Conservation (phyloP, 1,140 invertebrate species). For the Homalodisca vitripennis region DNA sequence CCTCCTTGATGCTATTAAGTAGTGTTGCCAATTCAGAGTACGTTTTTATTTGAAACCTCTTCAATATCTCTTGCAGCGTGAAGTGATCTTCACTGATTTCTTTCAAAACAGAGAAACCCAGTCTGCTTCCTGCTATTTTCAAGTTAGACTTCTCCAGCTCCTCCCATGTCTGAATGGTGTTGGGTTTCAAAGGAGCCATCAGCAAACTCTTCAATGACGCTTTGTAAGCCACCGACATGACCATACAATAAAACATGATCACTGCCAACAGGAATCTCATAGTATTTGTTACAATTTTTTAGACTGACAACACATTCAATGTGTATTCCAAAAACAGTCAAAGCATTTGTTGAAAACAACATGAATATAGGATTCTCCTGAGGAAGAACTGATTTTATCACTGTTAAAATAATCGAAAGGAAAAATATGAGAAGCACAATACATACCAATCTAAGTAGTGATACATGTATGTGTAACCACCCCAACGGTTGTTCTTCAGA, state of each 20-base stretch:
- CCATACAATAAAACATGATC: conserved; percentile 1
- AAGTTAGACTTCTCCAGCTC: neutral
- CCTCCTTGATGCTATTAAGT: no score
- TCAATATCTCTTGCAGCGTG: neutral
- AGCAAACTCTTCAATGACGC: conserved; percentile 9
- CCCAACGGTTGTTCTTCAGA: neutral
- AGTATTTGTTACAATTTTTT: neutral
- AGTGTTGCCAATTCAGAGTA: no score
- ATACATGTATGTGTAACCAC: no score
- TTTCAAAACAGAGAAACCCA: neutral
- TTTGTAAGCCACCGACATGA: conserved; percentile 6
- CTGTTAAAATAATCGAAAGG: neutral
- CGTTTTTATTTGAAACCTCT: conserved; percentile 3
- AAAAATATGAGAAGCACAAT: neutral
- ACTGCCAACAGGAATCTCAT: neutral
- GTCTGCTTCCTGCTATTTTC: neutral
- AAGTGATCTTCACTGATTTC: neutral
- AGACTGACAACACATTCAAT: neutral
- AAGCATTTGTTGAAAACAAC: neutral
- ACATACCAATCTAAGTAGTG: no score
- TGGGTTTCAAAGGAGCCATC: neutral
- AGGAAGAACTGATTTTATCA: neutral
- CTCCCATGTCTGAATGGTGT: neutral
- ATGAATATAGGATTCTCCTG: neutral
- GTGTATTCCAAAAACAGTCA: neutral